Percentiles rank a stretch among this genome's conserved stretches.
These are phyloP conservation scores for Unio pictorum DNA, from an alignment of 2,888 invertebrate species.

Conservation along the genomic window DNA sequence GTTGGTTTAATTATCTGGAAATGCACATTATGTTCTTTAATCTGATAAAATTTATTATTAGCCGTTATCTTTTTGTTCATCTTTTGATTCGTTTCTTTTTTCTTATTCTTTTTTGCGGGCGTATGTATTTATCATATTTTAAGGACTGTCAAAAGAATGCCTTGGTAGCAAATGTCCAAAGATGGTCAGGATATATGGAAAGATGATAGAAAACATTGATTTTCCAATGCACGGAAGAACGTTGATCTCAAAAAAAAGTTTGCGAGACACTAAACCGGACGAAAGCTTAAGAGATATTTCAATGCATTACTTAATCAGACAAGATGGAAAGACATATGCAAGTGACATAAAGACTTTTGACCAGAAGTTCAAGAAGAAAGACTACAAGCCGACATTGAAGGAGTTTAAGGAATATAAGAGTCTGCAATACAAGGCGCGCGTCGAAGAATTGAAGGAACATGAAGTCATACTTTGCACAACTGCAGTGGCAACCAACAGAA, in stretches of 20 bases:
- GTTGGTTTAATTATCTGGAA: too few species aligned
- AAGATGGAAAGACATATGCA: constrained; percentile 19
- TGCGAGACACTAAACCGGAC: constrained; percentile 22
- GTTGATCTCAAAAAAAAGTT: constrained; percentile 25
- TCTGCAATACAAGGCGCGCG: constrained; percentile 30
- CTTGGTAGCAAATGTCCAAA: constrained; percentile 40
- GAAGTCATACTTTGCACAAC: constrained; percentile 56
- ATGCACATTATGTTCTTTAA: too few species aligned
- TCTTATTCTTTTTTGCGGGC: not conserved
- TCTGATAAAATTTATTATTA: too few species aligned
- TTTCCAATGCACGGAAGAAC: constrained; percentile 57
- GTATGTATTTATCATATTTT: too few species aligned
- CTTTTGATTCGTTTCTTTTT: too few species aligned
- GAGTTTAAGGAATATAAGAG: constrained; percentile 27
- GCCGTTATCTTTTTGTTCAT: too few species aligned
- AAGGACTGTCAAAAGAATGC: constrained; percentile 29
- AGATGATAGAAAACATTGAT: constrained; percentile 46
- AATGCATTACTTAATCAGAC: constrained; percentile 46
- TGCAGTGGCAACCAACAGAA: constrained; percentile 19
- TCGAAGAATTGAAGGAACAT: constrained; percentile 33
- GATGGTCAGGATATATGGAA: constrained; percentile 59
- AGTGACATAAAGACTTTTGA: constrained; percentile 24
- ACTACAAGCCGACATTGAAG: constrained; percentile 7
- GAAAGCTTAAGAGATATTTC: constrained; percentile 24
- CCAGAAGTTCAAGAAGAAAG: constrained; percentile 15